Conservation (phyloP, 2,888 invertebrate species). For the Uropetala carovei region DNA sequence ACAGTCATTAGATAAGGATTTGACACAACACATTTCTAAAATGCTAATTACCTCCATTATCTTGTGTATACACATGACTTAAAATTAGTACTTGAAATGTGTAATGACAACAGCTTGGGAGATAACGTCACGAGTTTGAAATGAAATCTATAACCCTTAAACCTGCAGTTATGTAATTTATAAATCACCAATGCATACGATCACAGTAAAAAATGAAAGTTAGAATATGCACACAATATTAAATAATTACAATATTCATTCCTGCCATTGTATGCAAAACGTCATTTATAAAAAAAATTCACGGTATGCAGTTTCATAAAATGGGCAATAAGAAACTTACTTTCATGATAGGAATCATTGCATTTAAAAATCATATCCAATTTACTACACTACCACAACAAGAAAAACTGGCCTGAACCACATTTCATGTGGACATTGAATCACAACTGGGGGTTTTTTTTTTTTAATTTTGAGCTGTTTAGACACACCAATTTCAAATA, state of each 20-base stretch:
- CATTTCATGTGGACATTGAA: conserved; percentile 15
- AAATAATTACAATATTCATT: neutral
- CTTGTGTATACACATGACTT: neutral
- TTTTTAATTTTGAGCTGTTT: conserved; percentile 34
- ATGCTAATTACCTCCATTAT: conserved; percentile 20
- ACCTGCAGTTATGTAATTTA: conserved; percentile 28
- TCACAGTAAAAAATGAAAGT: conserved; percentile 26
- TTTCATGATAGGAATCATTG: neutral
- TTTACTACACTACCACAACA: neutral
- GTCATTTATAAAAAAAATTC: neutral
- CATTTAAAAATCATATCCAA: neutral
- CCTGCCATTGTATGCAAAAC: neutral
- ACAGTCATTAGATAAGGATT: conserved; percentile 48
- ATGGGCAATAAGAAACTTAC: neutral
- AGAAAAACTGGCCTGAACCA: conserved; percentile 42
- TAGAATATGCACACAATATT: conserved; percentile 10
- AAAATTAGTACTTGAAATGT: neutral
- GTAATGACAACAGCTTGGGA: neutral
- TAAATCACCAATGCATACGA: conserved; percentile 10
- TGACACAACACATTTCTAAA: conserved; percentile 48
- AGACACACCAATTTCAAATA: neutral
- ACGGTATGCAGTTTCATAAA: neutral
- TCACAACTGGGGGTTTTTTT: neutral
- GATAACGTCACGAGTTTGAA: conserved; percentile 14
- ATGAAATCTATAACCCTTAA: conserved; percentile 24